Conservation (phyloP, 2,888 invertebrate species). For the Eucera pruinosa region DNA sequence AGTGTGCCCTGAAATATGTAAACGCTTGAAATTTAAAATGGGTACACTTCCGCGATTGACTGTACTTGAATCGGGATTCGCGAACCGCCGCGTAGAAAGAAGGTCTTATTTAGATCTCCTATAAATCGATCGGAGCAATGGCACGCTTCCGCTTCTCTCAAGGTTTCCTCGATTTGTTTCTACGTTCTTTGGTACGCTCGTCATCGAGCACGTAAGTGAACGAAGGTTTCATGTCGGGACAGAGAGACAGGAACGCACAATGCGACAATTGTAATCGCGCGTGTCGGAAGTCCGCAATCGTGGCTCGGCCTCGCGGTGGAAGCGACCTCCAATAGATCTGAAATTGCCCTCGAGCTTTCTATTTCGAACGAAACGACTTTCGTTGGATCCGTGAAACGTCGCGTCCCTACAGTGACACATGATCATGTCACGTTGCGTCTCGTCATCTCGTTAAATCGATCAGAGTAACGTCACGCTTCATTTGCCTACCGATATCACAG, state of each 20-base stretch:
- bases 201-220: conserved; percentile 2
- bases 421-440: background rate
- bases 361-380: conserved; percentile 13
- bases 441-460: background rate
- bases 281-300: conserved; percentile 60
- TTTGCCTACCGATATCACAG: too few species aligned
- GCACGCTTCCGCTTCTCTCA: background rate
- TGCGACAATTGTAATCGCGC: conserved; percentile 53
- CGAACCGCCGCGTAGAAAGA: too few species aligned
- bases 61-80: too few species aligned
- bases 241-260: conserved; percentile 17
- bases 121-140: background rate
- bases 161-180: background rate
- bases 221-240: conserved; percentile 21
- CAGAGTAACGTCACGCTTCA: background rate
- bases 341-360: conserved; percentile 24
- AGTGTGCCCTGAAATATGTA: too few species aligned
- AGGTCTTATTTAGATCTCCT: too few species aligned
- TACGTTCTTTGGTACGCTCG: background rate
- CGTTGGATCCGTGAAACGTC: conserved; percentile 18
- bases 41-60: too few species aligned
- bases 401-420: too few species aligned
- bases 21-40: too few species aligned
- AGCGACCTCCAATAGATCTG: conserved; percentile 41
- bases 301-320: conserved; percentile 30